These are phyloP conservation scores for Sebastes melanostomus DNA, from an alignment of 2,797 vertebrate genomes.

Conservation along the genomic window DNA sequence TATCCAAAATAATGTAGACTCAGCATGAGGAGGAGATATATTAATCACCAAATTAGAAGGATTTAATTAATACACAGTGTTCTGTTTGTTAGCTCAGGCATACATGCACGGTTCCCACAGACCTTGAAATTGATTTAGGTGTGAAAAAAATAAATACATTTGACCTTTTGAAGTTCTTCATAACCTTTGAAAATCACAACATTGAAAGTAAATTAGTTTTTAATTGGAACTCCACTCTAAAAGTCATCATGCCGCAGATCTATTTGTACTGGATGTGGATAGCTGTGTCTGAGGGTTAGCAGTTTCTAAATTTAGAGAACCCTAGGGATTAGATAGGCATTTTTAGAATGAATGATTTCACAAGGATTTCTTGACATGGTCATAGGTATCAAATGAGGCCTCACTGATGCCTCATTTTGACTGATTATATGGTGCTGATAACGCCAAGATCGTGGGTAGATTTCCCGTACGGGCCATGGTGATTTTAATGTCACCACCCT, in stretches of 20 bases:
- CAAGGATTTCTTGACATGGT: neutral
- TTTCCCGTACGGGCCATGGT: neutral
- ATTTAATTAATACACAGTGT: conserved; percentile 12
- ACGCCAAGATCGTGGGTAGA: neutral
- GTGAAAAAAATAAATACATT: neutral
- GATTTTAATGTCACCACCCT: neutral
- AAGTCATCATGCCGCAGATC: neutral
- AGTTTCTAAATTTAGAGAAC: neutral
- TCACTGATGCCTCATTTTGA: neutral
- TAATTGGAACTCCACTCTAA: neutral
- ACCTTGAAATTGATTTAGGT: neutral
- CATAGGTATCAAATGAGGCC: neutral
- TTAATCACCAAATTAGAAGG: conserved; percentile 23
- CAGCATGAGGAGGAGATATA: neutral
- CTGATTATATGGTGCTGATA: neutral
- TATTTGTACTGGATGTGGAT: neutral
- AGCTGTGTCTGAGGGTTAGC: neutral
- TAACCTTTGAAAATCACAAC: neutral
- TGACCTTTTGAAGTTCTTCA: neutral
- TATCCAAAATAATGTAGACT: conserved; percentile 1
- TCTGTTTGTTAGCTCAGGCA: neutral
- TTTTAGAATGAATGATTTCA: neutral
- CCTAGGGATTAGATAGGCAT: neutral
- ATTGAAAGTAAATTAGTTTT: conserved; percentile 12
- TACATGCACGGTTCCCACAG: neutral